Conservation (phyloP, 2,113 vertebrate genomes). For the Pedetes capensis region DNA sequence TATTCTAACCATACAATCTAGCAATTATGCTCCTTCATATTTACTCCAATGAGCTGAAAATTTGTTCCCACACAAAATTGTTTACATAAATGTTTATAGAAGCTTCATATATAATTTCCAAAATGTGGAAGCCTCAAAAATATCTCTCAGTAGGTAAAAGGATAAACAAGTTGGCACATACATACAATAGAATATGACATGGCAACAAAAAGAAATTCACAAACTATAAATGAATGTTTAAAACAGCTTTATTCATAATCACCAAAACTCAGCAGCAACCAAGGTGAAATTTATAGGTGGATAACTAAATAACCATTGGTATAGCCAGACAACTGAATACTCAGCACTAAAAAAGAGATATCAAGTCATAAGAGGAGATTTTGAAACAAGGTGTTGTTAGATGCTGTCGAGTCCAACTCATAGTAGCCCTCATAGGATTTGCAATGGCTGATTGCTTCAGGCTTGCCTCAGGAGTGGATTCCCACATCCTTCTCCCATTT, state of each 20-base stretch:
- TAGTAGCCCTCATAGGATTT: too few relatives aligned
- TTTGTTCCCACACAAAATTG: neutral
- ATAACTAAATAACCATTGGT: neutral
- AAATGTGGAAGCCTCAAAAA: neutral
- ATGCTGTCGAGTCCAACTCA: too few relatives aligned
- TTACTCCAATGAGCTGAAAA: neutral
- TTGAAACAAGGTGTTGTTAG: too few relatives aligned
- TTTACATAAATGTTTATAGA: neutral
- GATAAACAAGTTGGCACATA: too few relatives aligned
- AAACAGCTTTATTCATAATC: neutral
- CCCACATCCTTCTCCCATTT: too few relatives aligned
- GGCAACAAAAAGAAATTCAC: neutral
- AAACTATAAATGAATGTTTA: neutral
- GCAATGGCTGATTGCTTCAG: too few relatives aligned
- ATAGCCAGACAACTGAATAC: too few relatives aligned
- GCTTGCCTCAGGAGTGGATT: too few relatives aligned
- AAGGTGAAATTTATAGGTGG: neutral
- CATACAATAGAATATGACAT: neutral
- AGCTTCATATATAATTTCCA: neutral
- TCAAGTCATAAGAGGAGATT: neutral
- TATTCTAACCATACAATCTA: neutral
- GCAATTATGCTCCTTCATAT: neutral
- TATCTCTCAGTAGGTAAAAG: too few relatives aligned
- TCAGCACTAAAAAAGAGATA: neutral
- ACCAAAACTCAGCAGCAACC: neutral